phyloP scores from a whole-genome alignment of 2,888 invertebrate species.

The Nematopogon swammerdamellus region DNA sequence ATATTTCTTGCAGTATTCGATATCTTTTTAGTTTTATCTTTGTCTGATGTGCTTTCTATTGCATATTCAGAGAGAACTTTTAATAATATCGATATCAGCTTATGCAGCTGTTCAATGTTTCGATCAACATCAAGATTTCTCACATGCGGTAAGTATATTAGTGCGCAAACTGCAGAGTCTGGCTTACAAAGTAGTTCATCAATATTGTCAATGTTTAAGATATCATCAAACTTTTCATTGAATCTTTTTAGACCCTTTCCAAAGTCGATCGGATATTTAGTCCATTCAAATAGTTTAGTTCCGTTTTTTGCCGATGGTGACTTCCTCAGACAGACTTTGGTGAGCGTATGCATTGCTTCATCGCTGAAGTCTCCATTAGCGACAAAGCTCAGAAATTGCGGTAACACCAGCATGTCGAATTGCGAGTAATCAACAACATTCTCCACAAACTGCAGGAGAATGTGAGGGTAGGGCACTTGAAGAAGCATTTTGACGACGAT shows the following conservation, averaged over 20 bases:
- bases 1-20: conserved; percentile 36
- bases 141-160: conserved; percentile 57
- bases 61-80: conserved; percentile 26
- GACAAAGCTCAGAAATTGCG: conserved; percentile 61
- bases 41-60: conserved; percentile 23
- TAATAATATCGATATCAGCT: conserved; percentile 28
- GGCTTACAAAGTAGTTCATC: conserved; percentile 33
- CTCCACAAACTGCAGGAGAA: conserved; percentile 63
- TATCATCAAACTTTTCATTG: conserved; percentile 30
- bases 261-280: conserved; percentile 63
- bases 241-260: conserved; percentile 32
- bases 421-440: conserved; percentile 63
- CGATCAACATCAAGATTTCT: conserved; percentile 37
- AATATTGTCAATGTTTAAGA: conserved; percentile 27
- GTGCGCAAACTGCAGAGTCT: conserved; percentile 38
- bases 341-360: conserved; percentile 57
- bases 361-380: conserved; percentile 49
- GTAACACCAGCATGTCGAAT: conserved; percentile 71
- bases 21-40: conserved; percentile 24
- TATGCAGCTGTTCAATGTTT: conserved; percentile 26
- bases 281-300: conserved; percentile 59
- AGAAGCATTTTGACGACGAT: conserved; percentile 64
- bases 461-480: conserved; percentile 48
- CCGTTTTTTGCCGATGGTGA: conserved; percentile 61
- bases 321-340: conserved; percentile 65